Evolutionary conservation across 2,888 invertebrate species (phyloP), one percentile per base, ranked within the genome.

Genomic region (Philopedon plagiatum): DNA sequence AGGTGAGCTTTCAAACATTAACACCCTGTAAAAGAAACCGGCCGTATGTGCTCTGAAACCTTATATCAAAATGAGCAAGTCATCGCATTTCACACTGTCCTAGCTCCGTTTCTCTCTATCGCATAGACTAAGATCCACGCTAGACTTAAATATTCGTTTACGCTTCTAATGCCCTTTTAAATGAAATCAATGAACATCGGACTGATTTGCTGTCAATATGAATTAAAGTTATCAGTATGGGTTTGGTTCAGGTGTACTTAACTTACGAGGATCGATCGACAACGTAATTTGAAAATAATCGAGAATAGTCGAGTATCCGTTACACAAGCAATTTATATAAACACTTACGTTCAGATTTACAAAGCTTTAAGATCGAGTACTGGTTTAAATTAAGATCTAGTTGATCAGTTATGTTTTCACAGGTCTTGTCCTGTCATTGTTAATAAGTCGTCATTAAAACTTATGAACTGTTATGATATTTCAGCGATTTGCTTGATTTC

Each of bases 141-240:
- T 18, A 29, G 58, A 34, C 60, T 67, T 70, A 70, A 73, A 70
- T 67, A 75, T 70, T 70, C 65, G 51, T 75, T 73, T 73, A 64
- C 73, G 67, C 70, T 75, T 68, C 71, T 75, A 71, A 71, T 73
- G 62, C 70, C 63, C 71, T 51, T 73, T 58, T 73, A 75, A 75
- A 75, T 71, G 75, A 75, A 75, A 75, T 75, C 75, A 75, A 70
- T 75, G 75, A 75, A 75, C 73, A 75, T 73, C 71, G 67, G 49
- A 71, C 70, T 73, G 75, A 75, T 75, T 75, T 71, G 70, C 73
- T 75, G 75, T 75, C 75, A 75, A 70, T 67, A 54, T 57, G 64
- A 75, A 73, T 75, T 75, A 75, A 65, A 56, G 37, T 65, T 67
- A 63, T 63, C 68, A n/a, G 62, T 57, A 37, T 62, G 13, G 56